A percentile compares a stretch with the other conserved stretches of the same genome.
phyloP scores from a whole-genome alignment of 2,113 vertebrate genomes.

The Anser brachyrhynchus region DNA sequence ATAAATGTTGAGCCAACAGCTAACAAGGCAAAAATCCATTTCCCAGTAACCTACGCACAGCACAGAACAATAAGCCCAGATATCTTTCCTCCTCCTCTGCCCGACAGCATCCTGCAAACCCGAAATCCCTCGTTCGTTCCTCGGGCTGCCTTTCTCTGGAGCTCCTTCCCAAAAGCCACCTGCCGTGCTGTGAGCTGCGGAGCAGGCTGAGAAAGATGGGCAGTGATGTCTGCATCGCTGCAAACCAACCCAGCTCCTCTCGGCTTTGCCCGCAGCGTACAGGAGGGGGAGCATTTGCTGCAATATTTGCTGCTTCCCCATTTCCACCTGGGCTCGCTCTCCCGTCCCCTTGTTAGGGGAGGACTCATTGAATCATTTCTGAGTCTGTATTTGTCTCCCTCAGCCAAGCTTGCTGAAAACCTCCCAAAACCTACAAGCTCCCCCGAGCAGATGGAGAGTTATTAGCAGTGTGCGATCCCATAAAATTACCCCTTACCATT shows the following conservation, averaged over 20 bases:
- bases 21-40: neutral
- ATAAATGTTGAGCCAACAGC: neutral
- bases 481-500: neutral
- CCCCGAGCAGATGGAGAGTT: neutral
- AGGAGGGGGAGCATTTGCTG: neutral
- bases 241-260: neutral
- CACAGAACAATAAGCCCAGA: neutral
- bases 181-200: neutral
- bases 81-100: neutral
- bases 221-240: neutral
- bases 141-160: neutral
- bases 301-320: accelerated
- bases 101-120: neutral
- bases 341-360: neutral
- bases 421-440: neutral
- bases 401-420: neutral
- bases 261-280: neutral
- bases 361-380: neutral
- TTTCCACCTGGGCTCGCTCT: neutral
- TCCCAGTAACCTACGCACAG: neutral
- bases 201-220: neutral
- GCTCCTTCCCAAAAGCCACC: neutral
- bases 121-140: neutral
- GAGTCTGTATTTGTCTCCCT: neutral
- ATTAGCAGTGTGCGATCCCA: neutral